Base-by-base conservation (phyloP, 2,797 vertebrate genomes). In the Eulemur mongoz region DNA sequence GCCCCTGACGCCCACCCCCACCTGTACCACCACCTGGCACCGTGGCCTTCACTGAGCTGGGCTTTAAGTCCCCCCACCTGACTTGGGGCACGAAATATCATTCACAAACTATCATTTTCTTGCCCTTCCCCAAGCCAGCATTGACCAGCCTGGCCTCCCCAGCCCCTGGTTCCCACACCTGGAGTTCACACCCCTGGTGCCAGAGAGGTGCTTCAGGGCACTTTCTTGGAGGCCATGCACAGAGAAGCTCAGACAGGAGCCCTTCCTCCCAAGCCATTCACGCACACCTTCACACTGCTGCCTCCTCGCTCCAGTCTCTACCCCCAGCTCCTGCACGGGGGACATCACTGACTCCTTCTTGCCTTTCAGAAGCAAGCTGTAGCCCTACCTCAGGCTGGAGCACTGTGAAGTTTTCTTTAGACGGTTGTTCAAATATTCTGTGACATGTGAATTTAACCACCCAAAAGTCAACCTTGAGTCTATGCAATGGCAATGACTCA, bases 401-500 rank as follows among this genome's bases (percentile, higher is more conserved):
- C 81, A 43, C 80, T 48, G 30, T 40, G 73, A 85, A n/a, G 13
- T 89, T 89, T 85, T 65, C 67, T 59, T 89, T 54, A 91, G 57
- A 73, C 50, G 38, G 61, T 73, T 73, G 80, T 52, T 96, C 83
- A 90, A 94, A 57, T 91, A 61, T 35, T 79, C 52, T 57, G 67
- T 69, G 38, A 43, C 38, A 48, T 15, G 22, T 63, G 87, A 91
- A 61, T 30, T 78, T 57, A 52, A 17, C 57, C 43, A 79, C 57
- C 57, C 27, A 50, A 78, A 95, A 93, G 70, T 82, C 82, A 86
- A 15, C 70, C 63, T 73, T 48, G 65, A 94, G n/a, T 91, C 67
- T 87, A 8, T 17, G 17, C 22, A 35, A 20, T 4, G 23, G 61
- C 45, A 43, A 40, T 86, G 48, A 82, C 57, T 40, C 91, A 76